Evolutionary conservation across 2,888 invertebrate genomes (phyloP).

Genomic region (Autographa pulchrina): DNA sequence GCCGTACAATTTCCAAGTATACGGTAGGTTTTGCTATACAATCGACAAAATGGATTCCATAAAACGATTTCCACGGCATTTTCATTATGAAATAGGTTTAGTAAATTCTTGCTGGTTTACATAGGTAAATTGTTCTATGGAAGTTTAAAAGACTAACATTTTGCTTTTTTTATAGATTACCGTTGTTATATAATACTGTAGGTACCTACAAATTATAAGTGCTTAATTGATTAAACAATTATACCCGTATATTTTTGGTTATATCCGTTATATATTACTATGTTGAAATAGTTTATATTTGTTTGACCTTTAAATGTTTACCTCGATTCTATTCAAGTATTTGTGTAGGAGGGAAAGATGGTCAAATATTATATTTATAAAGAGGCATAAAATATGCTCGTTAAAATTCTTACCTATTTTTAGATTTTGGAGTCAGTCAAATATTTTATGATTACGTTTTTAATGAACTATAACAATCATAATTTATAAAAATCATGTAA

Average conservation of each 20-base stretch:
- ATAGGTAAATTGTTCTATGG: not conserved
- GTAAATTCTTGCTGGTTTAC: slow-evolving; percentile 11
- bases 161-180: too few relatives aligned
- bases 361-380: not conserved
- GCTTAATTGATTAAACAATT: too few relatives aligned
- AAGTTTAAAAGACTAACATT: too few relatives aligned
- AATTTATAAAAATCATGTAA: too few relatives aligned
- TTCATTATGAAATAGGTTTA: slow-evolving; percentile 26
- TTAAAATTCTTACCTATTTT: too few relatives aligned
- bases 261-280: too few relatives aligned
- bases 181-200: too few relatives aligned
- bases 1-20: slow-evolving; percentile 44
- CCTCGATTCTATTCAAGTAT: not conserved
- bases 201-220: too few relatives aligned
- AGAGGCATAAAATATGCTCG: not conserved
- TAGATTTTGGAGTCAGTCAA: too few relatives aligned
- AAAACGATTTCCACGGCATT: slow-evolving; percentile 32
- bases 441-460: too few relatives aligned
- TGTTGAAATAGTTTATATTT: not conserved
- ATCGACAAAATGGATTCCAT: slow-evolving; percentile 41
- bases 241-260: not conserved
- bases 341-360: not conserved
- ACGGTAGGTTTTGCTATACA: slow-evolving; percentile 25
- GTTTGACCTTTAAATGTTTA: not conserved
- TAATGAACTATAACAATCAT: too few relatives aligned